Conservation (phyloP, 2,888 invertebrate species). For the Halocaridina rubra region DNA sequence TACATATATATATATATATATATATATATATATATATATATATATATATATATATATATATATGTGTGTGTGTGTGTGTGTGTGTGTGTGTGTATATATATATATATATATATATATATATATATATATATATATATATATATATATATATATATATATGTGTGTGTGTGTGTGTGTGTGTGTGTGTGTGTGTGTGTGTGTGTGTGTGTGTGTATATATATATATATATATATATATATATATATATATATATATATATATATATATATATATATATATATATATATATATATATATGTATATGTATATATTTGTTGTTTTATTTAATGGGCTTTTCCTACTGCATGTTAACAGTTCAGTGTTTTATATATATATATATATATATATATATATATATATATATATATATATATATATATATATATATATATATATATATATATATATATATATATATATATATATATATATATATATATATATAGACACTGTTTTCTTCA, state of each 20-base stretch:
- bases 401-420: constrained; percentile 10
- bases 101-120: not conserved
- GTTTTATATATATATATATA: not conserved
- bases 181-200: not conserved
- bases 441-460: constrained; percentile 1
- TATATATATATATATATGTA: constrained; percentile 1
- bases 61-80: not conserved
- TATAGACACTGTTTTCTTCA: no score
- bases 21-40: constrained; percentile 13
- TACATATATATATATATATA: not conserved
- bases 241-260: constrained; percentile 9
- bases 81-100: not conserved
- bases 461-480: no score
- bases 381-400: constrained; percentile 1
- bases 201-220: not conserved
- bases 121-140: not conserved
- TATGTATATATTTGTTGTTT: no score
- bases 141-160: not conserved
- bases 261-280: constrained; percentile 12
- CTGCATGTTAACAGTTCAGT: no score
- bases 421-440: not conserved
- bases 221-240: constrained; percentile 2
- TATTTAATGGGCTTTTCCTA: no score
- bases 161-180: not conserved
- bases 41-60: constrained; percentile 13